Evolutionary conservation across 2,113 vertebrate genomes (phyloP), one percentile per base, ranked within the genome.

Genomic region (Phrynosoma blainvillii): DNA sequence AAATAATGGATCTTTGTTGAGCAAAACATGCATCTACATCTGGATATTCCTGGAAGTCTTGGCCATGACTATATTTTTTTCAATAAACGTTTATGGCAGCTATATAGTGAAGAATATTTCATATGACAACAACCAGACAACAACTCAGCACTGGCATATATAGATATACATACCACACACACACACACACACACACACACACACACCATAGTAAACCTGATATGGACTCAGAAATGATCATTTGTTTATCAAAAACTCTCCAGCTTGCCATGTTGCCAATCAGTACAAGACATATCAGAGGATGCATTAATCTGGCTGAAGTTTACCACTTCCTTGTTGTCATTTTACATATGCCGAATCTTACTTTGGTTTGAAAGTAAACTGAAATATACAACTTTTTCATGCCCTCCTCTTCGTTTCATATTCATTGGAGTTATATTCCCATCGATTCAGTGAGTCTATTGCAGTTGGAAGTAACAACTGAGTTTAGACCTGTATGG

Each of bases 291-390:
- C 90, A 90, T 75, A 0, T 93, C 95, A 89, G 91, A 92, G 94
- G 92, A 95, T 95, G 92, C 94, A 93, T 94, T 91, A 91, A 92
- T 94, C 79, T 94, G 93, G 90, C 92, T 92, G 88, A 92, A 95
- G 93, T 94, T 93, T 92, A 90, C 90, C 90, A 86, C 94, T 96
- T 95, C 92, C 89, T 94, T 95, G 95, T 95, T 94, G 93, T 95
- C 94, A 94, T 82, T 89, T 95, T 94, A 95, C 94, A 89, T 94
- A 92, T 90, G 30, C 27, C 0, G 92, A 88, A 89, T 89, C 94
- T 90, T 77, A 89, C 88, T 95, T 96, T 95, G 90, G 91, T 40
- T 93, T 89, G 95, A 93, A 94, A 95, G 77, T 87, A 87, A 83
- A 87, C 90, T 85, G 83, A 92, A 95, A 86, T 89, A 86, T 92